Base-by-base conservation (phyloP, 92 coral and sea anemone genomes). In the Anthopleura xanthogrammica region DNA sequence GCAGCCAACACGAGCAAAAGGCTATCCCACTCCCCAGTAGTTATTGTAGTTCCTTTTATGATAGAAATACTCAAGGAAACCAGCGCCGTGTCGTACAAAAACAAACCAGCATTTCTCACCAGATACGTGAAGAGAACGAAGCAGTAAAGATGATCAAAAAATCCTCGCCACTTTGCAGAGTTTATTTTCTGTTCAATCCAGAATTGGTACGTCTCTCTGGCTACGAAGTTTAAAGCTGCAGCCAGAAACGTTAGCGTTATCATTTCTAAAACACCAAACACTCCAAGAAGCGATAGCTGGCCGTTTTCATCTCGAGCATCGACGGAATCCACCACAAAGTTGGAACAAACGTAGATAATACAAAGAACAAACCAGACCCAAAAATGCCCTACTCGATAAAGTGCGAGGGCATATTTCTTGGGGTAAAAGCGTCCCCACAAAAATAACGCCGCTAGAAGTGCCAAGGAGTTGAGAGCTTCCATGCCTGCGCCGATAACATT, bases 81-180 rank as follows among this genome's bases (percentile, higher is more conserved):
- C 72, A 93, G 60, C 5, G 95, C 92, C 0, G 95, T 91, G 81
- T 93, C 98, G 81, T 93, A 93, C 62, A 93, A 80, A 82, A 93
- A 93, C 79, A 87, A 68, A 1, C 87, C 95, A 75, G 92, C 77
- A 82, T 93, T 93, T 42, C 96, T 84, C 7, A 86, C 16, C 77
- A 92, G 76, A 62, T 92, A 92, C 23, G 96, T 83, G 4, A 78
- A 43, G 14, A 92, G 71, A 14, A 85, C 88, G 20, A 83, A 74
- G 22, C 66, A 19, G 36, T 88, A 88, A 7, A 88, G 85, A 60
- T 57, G 20, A 17, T 56, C 12, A 71, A 88, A 84, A 2, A n/a
- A 52, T 7, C 72, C 62, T 56, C 83, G 79, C 84, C 79, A 75
- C 68, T 41, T 62, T 52, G 58, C 72, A n/a, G 85, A 66, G 39